These are phyloP conservation scores for Cryptoblepharus egeriae DNA, from an alignment of 2,797 vertebrate genomes.

Conservation along the genomic window DNA sequence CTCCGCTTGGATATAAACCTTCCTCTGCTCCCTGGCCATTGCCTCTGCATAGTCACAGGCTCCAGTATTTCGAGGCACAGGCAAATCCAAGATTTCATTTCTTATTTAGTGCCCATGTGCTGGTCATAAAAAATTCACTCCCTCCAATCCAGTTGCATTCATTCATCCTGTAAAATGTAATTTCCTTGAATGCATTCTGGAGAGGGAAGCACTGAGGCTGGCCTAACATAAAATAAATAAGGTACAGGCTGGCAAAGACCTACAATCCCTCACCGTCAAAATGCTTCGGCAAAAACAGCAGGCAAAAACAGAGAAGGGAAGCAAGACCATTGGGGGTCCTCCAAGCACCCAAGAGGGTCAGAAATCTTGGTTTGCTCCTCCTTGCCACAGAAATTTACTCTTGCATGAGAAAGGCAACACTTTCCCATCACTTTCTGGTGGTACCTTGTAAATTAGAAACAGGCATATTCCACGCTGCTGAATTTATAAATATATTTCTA, in stretches of 20 bases:
- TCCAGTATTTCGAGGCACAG: constrained; percentile 58
- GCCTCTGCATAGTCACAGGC: constrained; percentile 48
- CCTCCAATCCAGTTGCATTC: constrained; percentile 56
- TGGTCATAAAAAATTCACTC: constrained; percentile 72
- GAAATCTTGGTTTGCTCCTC: no score
- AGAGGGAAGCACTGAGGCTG: constrained; percentile 51
- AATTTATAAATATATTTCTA: no score
- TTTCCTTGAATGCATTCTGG: constrained; percentile 55
- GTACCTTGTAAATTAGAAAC: no score
- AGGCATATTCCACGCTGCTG: no score
- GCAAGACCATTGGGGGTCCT: constrained; percentile 32
- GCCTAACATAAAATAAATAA: constrained; percentile 57
- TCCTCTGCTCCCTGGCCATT: constrained; percentile 49
- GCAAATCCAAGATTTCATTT: constrained; percentile 69
- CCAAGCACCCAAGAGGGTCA: no score
- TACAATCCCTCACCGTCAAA: constrained; percentile 15
- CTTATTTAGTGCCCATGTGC: constrained; percentile 69
- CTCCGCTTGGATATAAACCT: background rate
- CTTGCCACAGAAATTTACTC: no score
- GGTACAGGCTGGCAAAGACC: constrained; percentile 39
- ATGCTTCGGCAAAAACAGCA: background rate
- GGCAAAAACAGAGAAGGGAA: constrained; percentile 27
- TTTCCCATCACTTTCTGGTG: no score
- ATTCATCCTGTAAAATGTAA: constrained; percentile 56
- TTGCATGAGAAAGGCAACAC: no score